Evolutionary conservation across 30 jellyfish, hydroid and myxozoan genomes (phyloP).

Genomic region (Hydractinia symbiolongicarpus): DNA sequence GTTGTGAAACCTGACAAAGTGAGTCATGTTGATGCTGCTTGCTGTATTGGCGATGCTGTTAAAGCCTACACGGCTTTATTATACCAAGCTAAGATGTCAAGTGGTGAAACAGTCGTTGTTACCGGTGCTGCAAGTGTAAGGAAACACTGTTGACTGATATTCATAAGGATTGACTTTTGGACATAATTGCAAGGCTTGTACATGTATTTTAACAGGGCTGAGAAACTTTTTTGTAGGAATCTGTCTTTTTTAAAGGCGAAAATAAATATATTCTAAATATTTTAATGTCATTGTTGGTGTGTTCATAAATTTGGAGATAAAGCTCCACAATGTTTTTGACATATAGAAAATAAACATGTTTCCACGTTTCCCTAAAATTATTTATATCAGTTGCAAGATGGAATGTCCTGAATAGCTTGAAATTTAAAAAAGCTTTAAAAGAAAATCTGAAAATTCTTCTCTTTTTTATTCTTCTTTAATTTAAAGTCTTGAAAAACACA

Average conservation of each 20-base stretch:
- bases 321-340: too few species aligned
- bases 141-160: too few species aligned
- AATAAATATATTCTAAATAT: too few species aligned
- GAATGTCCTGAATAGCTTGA: neutral
- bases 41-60: conserved; percentile 73
- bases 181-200: too few species aligned
- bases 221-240: neutral
- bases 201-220: too few species aligned
- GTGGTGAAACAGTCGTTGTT: conserved; percentile 67
- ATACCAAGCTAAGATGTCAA: conserved; percentile 63
- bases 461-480: too few species aligned
- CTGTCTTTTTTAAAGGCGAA: neutral
- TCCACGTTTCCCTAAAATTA: neutral
- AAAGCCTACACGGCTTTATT: conserved; percentile 82
- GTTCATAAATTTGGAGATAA: too few species aligned
- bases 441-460: too few species aligned
- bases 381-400: neutral
- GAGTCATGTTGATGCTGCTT: conserved; percentile 71
- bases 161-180: neutral
- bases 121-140: conserved; percentile 66
- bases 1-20: conserved; percentile 66
- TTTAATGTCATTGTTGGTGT: too few species aligned
- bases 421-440: too few species aligned
- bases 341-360: neutral
- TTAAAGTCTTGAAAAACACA: too few species aligned